Evolutionary conservation across 2,888 invertebrate species (phyloP).

Genomic region (Rotaria magnacalcarata): DNA sequence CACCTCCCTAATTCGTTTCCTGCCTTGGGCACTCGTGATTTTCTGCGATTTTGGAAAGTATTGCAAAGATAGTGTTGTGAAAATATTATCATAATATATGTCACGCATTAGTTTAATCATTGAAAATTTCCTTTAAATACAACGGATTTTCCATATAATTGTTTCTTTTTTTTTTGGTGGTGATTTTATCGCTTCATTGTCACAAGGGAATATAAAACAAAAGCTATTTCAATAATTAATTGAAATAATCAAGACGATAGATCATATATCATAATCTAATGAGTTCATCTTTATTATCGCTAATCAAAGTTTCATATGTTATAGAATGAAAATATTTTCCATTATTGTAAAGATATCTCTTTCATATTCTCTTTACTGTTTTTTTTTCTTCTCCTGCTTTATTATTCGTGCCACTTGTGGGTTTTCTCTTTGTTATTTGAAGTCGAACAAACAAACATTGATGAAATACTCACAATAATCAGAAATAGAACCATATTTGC

Average conservation of each 20-base stretch:
- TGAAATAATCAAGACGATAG: not conserved
- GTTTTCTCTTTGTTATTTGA: not conserved
- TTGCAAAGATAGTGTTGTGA: too few relatives aligned
- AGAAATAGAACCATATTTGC: not conserved
- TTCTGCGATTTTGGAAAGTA: too few relatives aligned
- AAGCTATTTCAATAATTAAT: not conserved
- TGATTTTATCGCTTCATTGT: not conserved
- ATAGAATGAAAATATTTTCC: too few relatives aligned
- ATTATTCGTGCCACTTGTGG: not conserved
- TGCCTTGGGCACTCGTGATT: too few relatives aligned
- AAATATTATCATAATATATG: too few relatives aligned
- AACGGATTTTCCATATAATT: too few relatives aligned
- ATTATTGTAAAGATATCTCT: too few relatives aligned
- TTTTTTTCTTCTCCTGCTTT: not conserved
- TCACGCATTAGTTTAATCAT: too few relatives aligned
- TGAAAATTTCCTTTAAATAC: too few relatives aligned
- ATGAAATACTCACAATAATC: not conserved
- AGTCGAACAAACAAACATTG: not conserved
- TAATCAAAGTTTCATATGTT: not conserved
- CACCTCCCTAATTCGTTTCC: too few relatives aligned
- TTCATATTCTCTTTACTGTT: too few relatives aligned
- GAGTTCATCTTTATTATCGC: not conserved
- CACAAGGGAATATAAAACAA: not conserved
- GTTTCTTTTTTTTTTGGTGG: not conserved
- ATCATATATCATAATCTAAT: not conserved